Evolutionary conservation across 2,888 invertebrate genomes (phyloP).

Genomic region (Drosophila aldrichi): DNA sequence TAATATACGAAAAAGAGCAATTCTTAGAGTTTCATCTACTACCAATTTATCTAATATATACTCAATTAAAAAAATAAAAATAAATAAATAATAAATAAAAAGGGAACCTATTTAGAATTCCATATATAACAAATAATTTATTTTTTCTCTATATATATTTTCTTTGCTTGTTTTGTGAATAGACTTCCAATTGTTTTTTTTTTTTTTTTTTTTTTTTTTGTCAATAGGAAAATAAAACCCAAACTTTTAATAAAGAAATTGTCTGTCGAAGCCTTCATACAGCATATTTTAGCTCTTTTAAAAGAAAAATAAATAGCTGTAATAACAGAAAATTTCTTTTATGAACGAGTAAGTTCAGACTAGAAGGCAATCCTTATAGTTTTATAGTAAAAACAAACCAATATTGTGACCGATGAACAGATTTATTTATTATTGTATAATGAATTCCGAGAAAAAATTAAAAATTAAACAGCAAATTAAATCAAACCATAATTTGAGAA

Average conservation of each 20-base stretch:
- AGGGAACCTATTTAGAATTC: background rate
- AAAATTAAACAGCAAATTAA: too few relatives aligned
- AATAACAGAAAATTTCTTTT: background rate
- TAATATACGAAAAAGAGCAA: background rate
- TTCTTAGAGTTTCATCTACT: background rate
- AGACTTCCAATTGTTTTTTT: background rate
- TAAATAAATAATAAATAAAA: background rate
- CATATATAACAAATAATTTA: background rate
- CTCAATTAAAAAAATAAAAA: background rate
- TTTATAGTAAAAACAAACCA: background rate
- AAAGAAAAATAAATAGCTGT: background rate
- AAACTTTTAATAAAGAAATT: background rate
- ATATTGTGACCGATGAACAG: background rate
- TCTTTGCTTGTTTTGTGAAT: background rate
- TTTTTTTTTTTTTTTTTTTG: too few relatives aligned
- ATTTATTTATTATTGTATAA: slow-evolving; percentile 1
- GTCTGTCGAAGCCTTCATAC: background rate
- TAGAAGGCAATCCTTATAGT: background rate
- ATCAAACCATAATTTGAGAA: too few relatives aligned
- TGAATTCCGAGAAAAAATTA: background rate
- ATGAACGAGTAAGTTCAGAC: background rate
- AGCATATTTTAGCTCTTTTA: background rate
- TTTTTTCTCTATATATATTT: background rate
- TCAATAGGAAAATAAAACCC: background rate
- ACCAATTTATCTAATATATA: background rate